These are phyloP conservation scores for Argopecten irradians DNA, from an alignment of 1,140 invertebrate species.

Conservation along the genomic window DNA sequence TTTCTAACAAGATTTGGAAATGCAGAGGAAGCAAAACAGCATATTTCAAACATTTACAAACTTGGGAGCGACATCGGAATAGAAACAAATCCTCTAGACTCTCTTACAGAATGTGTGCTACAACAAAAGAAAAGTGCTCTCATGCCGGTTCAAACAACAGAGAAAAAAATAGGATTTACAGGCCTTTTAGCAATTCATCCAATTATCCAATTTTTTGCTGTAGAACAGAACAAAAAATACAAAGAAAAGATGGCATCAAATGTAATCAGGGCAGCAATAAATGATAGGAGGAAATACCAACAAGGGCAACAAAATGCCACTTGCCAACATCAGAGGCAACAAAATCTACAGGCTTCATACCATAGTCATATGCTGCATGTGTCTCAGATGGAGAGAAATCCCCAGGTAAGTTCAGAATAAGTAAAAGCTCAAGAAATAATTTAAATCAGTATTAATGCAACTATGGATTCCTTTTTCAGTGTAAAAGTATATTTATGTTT, in stretches of 20 bases:
- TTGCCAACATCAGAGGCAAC: no score
- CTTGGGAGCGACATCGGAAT: background rate
- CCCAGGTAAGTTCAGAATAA: no score
- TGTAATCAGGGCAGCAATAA: background rate
- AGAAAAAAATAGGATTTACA: background rate
- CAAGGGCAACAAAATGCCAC: background rate
- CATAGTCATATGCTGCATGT: no score
- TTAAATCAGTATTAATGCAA: no score
- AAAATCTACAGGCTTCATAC: no score
- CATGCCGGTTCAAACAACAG: background rate
- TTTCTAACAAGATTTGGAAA: background rate
- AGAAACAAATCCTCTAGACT: background rate
- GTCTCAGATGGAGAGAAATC: no score
- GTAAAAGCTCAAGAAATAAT: no score
- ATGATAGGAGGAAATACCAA: background rate
- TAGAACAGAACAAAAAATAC: background rate
- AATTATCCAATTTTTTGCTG: background rate
- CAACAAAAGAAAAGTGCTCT: background rate
- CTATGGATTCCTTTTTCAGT: no score
- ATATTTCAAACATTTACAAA: background rate
- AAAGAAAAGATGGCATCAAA: background rate
- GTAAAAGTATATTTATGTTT: no score
- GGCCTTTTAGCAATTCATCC: background rate
- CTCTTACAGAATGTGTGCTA: background rate
- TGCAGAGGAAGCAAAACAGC: background rate